These are phyloP conservation scores for Eriocheir sinensis DNA, from an alignment of 1,140 invertebrate species.

Conservation along the genomic window DNA sequence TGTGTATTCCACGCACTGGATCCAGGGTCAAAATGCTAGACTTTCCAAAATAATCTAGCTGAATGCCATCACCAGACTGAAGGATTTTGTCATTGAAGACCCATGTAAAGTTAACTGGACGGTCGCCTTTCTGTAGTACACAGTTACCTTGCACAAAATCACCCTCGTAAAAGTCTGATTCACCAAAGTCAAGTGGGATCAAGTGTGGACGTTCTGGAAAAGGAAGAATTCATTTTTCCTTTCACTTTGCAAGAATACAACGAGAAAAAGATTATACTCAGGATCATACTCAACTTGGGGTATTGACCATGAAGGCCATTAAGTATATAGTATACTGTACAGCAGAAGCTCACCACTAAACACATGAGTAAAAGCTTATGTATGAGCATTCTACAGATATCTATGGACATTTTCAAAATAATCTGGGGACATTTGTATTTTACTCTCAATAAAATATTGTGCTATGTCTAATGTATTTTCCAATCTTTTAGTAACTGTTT, in stretches of 20 bases:
- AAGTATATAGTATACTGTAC: too few species aligned
- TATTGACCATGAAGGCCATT: conserved; percentile 22
- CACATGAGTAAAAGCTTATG: not conserved
- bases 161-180: conserved; percentile 81
- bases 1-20: conserved; percentile 85
- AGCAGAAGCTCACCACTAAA: not conserved
- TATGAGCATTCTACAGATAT: not conserved
- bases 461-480: too few species aligned
- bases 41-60: conserved; percentile 85
- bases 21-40: conserved; percentile 89
- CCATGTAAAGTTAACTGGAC: conserved; percentile 90
- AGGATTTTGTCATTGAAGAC: conserved; percentile 85
- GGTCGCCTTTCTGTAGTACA: conserved; percentile 91
- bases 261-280: not conserved
- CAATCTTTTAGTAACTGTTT: not conserved
- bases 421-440: not conserved
- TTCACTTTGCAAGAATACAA: not conserved
- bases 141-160: conserved; percentile 87
- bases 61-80: conserved; percentile 78
- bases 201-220: conserved; percentile 76
- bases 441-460: not conserved
- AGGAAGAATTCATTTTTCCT: conserved; percentile 43
- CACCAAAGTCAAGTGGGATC: conserved; percentile 78
- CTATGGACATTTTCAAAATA: not conserved
- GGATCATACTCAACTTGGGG: conserved; percentile 33